Evolutionary conservation across 2,113 vertebrate genomes (phyloP).

Genomic region (Dipodomys merriami): DNA sequence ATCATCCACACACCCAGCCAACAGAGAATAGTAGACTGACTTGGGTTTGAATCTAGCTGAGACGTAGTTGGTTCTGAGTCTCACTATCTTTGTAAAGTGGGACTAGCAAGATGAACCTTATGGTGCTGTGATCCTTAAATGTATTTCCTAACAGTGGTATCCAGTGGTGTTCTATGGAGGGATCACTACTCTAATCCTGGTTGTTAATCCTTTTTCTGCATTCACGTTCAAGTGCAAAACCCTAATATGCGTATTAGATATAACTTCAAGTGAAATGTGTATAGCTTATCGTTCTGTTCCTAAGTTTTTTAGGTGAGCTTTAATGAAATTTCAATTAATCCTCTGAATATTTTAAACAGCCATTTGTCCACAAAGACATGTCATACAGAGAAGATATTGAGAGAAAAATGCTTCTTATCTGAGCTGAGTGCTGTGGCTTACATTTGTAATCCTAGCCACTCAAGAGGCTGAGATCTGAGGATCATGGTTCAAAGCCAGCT

Average conservation of each 20-base stretch:
- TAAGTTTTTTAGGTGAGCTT: conserved; percentile 9
- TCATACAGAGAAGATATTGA: neutral
- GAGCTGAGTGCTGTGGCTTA: too few relatives aligned
- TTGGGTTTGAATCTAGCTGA: conserved; percentile 9
- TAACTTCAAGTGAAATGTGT: neutral
- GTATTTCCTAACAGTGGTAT: neutral
- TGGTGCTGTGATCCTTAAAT: neutral
- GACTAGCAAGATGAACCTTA: neutral
- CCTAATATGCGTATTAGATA: neutral
- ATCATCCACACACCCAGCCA: neutral
- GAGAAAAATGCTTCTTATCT: neutral
- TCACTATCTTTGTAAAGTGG: conserved; percentile 29
- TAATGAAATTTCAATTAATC: neutral
- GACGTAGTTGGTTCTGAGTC: neutral
- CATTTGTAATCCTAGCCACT: too few relatives aligned
- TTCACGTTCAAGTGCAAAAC: neutral
- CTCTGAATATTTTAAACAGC: neutral
- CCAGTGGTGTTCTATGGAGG: neutral
- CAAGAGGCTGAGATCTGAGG: too few relatives aligned
- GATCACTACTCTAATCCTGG: neutral
- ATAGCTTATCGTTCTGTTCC: neutral
- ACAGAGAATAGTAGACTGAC: neutral
- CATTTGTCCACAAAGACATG: neutral
- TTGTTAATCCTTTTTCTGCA: neutral
- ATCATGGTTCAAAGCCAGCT: too few relatives aligned